Evolutionary conservation across 92 coral and sea anemone species (phyloP).

Genomic region (Porites rus): DNA sequence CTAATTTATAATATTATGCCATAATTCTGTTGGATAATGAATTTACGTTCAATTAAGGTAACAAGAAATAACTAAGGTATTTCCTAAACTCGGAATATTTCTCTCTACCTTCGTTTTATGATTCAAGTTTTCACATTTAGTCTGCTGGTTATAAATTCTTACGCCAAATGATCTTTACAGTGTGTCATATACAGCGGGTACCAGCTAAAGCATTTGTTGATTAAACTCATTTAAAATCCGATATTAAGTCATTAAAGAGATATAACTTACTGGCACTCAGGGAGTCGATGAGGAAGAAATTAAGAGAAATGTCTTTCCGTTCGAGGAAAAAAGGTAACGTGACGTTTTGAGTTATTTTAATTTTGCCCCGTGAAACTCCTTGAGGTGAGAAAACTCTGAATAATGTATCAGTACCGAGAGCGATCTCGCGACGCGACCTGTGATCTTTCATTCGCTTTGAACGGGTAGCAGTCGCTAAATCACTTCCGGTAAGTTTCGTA

Average conservation of each 20-base stretch:
- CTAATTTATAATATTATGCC: too few relatives aligned
- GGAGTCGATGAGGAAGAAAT: neutral
- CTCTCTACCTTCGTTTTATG: neutral
- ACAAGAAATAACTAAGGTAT: too few relatives aligned
- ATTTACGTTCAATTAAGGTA: too few relatives aligned
- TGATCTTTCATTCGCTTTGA: slow-evolving; percentile 36
- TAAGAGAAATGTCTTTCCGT: too few relatives aligned
- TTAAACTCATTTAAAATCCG: slow-evolving; percentile 22
- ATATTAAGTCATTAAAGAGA: slow-evolving; percentile 44
- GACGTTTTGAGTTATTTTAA: neutral
- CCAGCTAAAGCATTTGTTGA: slow-evolving; percentile 46
- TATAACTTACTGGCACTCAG: neutral
- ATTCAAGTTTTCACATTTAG: neutral
- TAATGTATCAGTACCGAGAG: slow-evolving; percentile 5
- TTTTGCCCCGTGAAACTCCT: neutral
- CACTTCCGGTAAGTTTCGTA: slow-evolving; percentile 61
- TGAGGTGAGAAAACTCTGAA: slow-evolving; percentile 10
- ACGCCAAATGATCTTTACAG: slow-evolving; percentile 30
- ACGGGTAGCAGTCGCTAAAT: slow-evolving; percentile 34
- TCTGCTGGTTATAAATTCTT: slow-evolving; percentile 45
- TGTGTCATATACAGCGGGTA: slow-evolving; percentile 53
- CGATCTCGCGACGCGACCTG: slow-evolving; percentile 30
- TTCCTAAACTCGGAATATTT: neutral
- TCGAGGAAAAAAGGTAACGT: too few relatives aligned
- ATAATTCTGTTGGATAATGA: too few relatives aligned